Conservation (phyloP, 2,797 vertebrate genomes). For the Acestrorhynchus altus region DNA sequence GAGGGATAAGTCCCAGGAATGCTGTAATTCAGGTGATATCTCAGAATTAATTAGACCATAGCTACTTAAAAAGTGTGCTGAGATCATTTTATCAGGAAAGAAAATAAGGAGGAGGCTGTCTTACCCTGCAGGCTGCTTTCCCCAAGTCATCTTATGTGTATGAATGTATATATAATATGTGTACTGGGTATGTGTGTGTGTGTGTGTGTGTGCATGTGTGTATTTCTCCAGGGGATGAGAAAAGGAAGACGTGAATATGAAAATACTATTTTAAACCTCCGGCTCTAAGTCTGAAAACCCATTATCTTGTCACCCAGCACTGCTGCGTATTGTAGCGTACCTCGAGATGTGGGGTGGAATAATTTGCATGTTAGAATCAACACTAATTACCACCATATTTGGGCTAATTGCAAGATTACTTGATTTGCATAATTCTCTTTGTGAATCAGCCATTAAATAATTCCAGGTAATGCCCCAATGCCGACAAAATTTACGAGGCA, state of each 20-base stretch:
- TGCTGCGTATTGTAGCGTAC: neutral
- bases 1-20: too few species aligned
- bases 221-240: neutral
- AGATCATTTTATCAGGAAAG: too few species aligned
- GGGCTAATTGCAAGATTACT: slow-evolving; percentile 36
- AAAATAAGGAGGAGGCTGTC: too few species aligned
- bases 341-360: slow-evolving; percentile 16
- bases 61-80: too few species aligned
- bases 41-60: too few species aligned
- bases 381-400: slow-evolving; percentile 45
- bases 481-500: slow-evolving; percentile 35
- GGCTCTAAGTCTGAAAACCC: neutral
- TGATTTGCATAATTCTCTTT: slow-evolving; percentile 35
- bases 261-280: slow-evolving; percentile 22
- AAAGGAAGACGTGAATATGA: neutral
- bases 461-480: slow-evolving; percentile 32
- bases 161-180: too few species aligned
- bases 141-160: too few species aligned
- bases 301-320: neutral
- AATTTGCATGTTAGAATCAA: slow-evolving; percentile 36
- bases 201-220: neutral
- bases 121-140: too few species aligned
- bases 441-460: slow-evolving; percentile 38
- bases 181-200: neutral
- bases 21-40: too few species aligned